Base-by-base conservation (phyloP, 2,797 vertebrate genomes). In the Pseudotriccus pelzelni region DNA sequence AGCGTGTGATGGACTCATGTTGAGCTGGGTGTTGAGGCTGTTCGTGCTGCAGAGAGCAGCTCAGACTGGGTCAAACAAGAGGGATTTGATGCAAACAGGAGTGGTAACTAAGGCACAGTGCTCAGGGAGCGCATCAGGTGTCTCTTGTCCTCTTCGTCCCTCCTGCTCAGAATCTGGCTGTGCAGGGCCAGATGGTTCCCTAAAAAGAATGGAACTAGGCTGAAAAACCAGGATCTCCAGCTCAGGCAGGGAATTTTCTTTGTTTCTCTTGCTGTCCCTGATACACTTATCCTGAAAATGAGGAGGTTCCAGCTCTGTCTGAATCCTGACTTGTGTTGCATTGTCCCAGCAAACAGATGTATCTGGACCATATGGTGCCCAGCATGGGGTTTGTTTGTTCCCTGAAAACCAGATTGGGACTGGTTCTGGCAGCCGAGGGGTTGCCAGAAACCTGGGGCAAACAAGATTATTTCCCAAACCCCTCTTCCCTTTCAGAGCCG, bases 211-310 rank as follows among this genome's bases (percentile, higher is more conserved):
- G 19, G 41, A 10, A 25, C 47, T 46, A 15, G n/a, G 50, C 66
- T 72, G 53, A 55, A 79, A 66, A 81, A 10, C 25, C 27, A 17
- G n/a, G 34, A 28, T 49, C 39, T 66, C 39, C 47, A 43, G 10
- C 43, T n/a, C 1, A 2, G 44, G 53, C 73, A 41, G 60, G 39
- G 84, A 47, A 28, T 73, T 75, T 34, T 46, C 34, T 84, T 46
- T 30, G 53, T 22, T 66, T 91, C 46, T 2, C 21, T 34, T 18
- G 28, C 24, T 37, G 28, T 67, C 19, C 27, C 67, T 64, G 55
- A 59, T 50, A 30, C 41, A 1, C 23, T 68, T 19, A 14, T 0
- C 64, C 76, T 32, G 10, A 28, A 17, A 2, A 47, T 0, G 3
- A 49, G 56, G 72, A 56, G 32, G 10, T 41, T n/a, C 62, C 50